phyloP scores from a whole-genome alignment of 2,797 vertebrate species.

The Mormyrus hasselquistii region DNA sequence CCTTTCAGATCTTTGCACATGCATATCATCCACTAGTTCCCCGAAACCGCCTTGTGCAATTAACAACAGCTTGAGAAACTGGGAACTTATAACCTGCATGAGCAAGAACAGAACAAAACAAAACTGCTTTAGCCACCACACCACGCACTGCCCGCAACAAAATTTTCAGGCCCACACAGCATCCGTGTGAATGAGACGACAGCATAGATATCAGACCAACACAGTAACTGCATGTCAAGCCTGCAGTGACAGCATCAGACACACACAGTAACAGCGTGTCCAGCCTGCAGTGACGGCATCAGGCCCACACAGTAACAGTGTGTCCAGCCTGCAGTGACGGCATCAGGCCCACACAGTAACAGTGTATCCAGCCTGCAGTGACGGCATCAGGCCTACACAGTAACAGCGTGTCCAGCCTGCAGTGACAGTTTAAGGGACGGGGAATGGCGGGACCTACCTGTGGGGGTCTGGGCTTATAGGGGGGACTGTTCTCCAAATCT shows the following conservation, averaged over 20 bases:
- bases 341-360: slow-evolving; percentile 30
- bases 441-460: slow-evolving; percentile 56
- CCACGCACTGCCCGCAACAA: not conserved
- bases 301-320: not conserved
- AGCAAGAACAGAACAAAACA: not conserved
- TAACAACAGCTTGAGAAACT: not conserved
- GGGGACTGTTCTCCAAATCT: slow-evolving; percentile 91
- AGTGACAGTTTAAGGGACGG: not conserved
- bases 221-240: not conserved
- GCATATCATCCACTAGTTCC: not conserved
- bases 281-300: not conserved
- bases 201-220: not conserved
- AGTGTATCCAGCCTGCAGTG: not conserved
- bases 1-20: slow-evolving; percentile 26
- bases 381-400: not conserved
- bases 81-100: not conserved
- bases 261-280: not conserved
- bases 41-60: not conserved
- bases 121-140: not conserved
- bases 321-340: not conserved
- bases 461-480: slow-evolving; percentile 78
- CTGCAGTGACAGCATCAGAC: not conserved
- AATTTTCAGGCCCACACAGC: not conserved
- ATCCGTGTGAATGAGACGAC: not conserved
- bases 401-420: not conserved